phyloP scores from a whole-genome alignment of 2,888 invertebrate species.

The Euplagia quadripunctaria region DNA sequence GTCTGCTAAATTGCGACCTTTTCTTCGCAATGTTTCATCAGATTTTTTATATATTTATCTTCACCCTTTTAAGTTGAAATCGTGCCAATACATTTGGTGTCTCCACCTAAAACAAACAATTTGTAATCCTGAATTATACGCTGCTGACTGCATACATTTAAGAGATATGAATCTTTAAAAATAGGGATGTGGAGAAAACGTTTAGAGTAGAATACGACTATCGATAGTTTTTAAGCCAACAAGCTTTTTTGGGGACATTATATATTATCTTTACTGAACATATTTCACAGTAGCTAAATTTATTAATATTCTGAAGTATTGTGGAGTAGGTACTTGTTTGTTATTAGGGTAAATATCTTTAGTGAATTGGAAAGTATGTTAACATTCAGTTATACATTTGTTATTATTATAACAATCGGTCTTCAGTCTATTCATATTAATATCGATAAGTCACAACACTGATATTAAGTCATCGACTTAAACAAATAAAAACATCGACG shows the following conservation, averaged over 20 bases:
- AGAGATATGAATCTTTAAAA: conserved; percentile 85
- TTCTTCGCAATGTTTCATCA: conserved; percentile 77
- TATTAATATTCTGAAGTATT: background rate
- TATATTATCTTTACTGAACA: too few relatives aligned
- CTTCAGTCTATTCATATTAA: conserved; percentile 8
- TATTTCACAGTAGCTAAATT: background rate
- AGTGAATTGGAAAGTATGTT: background rate
- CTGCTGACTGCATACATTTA: conserved; percentile 87
- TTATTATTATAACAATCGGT: background rate
- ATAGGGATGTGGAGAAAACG: conserved; percentile 66
- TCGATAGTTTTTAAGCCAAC: conserved; percentile 24
- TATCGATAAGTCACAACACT: conserved; percentile 73
- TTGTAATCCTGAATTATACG: conserved; percentile 87
- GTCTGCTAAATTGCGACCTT: conserved; percentile 60
- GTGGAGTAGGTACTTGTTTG: background rate
- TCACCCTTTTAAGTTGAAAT: conserved; percentile 85
- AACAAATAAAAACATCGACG: conserved; percentile 84
- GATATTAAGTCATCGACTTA: conserved; percentile 82
- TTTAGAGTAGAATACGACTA: conserved; percentile 9
- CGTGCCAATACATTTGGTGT: conserved; percentile 84
- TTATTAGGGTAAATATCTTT: background rate
- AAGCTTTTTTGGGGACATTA: background rate
- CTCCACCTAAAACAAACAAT: conserved; percentile 86
- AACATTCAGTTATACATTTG: background rate
- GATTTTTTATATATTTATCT: conserved; percentile 80